Evolutionary conservation across 2,888 invertebrate species (phyloP), one percentile per base, ranked within the genome.

Genomic region (Nowickia ferox): DNA sequence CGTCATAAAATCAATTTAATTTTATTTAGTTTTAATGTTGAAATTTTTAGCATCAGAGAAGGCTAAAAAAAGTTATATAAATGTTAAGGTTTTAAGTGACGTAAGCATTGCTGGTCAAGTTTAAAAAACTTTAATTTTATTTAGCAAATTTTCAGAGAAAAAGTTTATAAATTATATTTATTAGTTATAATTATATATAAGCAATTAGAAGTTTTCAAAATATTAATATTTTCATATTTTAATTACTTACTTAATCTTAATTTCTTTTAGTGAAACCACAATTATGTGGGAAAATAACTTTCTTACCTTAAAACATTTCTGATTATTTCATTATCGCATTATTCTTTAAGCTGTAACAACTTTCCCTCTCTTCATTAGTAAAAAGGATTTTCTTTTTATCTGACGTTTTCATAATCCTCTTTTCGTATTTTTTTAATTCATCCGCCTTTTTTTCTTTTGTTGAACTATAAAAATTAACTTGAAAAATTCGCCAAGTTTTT

Each of bases 391-490:
- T 46, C 17, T 40, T 38, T 15, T 15, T 13, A 15, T 30, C 19
- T 69, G 42, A 46, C 3, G 15, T n/a, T 76, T 57, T 59, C 66
- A 13, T 59, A 68, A 68, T 68, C 22, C 48, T 22, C 22, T 44
- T 38, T 40, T 61, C 9, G 22, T 38, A n/a, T 19, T 10, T 13
- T 66, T 57, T 40, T n/a, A 13, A 10, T 65, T 46, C 22, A 4
- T 22, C n/a, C 2, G 8, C 5, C 15, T 19, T 9, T 57, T 40
- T 48, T 42, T 46, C 1, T 9, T 13, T 42, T 30, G 5, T 6
- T 30, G 30, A 30, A 30, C 5, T 30, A 30, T 30, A 30, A 17
- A 13, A 38, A 57, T 61, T 9, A 74, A 22, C 13, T 51, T 42
- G 22, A 65, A 30, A 17, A 53, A 55, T 13, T 51, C 17, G 6